Evolutionary conservation across 2,113 vertebrate genomes (phyloP).

Genomic region (Leptocoma aspasia): DNA sequence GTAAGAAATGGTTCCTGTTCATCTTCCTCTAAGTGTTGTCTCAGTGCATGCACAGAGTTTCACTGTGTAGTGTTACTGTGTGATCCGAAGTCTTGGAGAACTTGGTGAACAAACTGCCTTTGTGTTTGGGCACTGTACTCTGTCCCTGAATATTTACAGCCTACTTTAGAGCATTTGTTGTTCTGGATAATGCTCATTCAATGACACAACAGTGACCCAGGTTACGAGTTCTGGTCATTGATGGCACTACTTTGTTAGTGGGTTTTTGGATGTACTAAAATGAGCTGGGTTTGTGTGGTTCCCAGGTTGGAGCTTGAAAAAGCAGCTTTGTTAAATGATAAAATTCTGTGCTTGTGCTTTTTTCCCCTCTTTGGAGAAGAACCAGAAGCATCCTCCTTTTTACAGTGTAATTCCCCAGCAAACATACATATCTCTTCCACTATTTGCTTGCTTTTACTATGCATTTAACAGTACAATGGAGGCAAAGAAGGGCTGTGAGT

Average conservation of each 20-base stretch:
- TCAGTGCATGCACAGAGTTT: background rate
- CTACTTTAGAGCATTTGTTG: background rate
- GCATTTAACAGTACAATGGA: constrained; percentile 22
- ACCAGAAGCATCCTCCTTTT: constrained; percentile 7
- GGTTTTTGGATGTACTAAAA: background rate
- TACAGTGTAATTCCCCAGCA: constrained; percentile 17
- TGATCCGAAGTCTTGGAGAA: background rate
- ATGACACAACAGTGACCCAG: background rate
- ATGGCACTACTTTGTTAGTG: background rate
- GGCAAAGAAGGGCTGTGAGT: constrained; percentile 19
- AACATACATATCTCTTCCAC: constrained; percentile 10
- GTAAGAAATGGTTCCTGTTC: background rate
- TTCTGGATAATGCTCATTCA: background rate
- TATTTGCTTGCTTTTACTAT: constrained; percentile 32
- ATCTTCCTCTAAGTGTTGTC: background rate
- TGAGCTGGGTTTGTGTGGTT: background rate
- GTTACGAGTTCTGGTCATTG: background rate
- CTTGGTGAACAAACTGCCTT: background rate
- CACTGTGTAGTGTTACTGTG: background rate
- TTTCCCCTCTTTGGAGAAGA: background rate
- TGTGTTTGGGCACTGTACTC: background rate
- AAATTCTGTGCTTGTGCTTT: background rate
- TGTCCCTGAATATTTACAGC: background rate
- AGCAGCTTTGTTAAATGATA: background rate
- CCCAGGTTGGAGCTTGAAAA: background rate